Evolutionary conservation across 2,797 vertebrate genomes (phyloP).

Genomic region (Oreonectes daqikongensis): DNA sequence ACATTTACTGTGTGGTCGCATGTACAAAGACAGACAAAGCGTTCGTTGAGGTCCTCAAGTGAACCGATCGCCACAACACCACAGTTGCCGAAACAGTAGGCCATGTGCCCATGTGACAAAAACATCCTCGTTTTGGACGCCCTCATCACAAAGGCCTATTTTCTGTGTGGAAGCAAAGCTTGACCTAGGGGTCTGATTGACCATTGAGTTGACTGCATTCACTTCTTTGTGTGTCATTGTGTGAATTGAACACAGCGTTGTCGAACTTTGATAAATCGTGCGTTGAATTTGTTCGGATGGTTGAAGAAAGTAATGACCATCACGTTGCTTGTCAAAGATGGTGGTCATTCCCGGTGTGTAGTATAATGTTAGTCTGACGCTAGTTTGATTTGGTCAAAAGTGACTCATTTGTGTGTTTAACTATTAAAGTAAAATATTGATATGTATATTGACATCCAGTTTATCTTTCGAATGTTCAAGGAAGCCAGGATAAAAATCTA

Average conservation of each 20-base stretch:
- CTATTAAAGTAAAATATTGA: not conserved
- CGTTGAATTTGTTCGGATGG: not conserved
- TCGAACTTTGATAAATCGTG: not conserved
- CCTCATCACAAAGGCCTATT: not conserved
- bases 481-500: not conserved
- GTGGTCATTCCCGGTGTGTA: not conserved
- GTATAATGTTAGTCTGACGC: not conserved
- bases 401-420: not conserved
- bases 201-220: not conserved
- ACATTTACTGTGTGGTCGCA: not conserved
- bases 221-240: not conserved
- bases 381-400: not conserved
- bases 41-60: not conserved
- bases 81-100: not conserved
- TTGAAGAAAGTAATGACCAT: not conserved
- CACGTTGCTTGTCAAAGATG: not conserved
- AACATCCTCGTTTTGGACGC: not conserved
- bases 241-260: not conserved
- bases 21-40: not conserved
- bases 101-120: constrained; percentile 2
- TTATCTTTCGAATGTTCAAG: not conserved
- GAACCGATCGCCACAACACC: not conserved
- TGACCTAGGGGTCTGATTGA: constrained; percentile 6
- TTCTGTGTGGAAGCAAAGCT: not conserved
- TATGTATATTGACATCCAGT: not conserved